phyloP scores from a whole-genome alignment of 2,113 vertebrate genomes.

The Paradoxurus hermaphroditus region DNA sequence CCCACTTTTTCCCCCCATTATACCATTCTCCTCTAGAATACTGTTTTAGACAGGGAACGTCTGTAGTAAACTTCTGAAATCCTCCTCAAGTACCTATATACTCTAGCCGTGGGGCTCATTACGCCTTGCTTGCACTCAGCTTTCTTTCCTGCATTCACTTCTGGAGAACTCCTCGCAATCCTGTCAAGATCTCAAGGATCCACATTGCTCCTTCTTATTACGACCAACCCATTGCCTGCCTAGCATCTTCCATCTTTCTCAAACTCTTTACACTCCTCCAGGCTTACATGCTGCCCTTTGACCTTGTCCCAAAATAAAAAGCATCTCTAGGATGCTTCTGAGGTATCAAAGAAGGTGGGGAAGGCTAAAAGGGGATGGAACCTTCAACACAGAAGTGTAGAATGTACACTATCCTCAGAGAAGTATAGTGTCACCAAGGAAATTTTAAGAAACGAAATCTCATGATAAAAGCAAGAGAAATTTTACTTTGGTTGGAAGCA shows the following conservation, averaged over 20 bases:
- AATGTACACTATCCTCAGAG: background rate
- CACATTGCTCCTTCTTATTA: background rate
- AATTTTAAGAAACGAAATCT: slow-evolving; percentile 15
- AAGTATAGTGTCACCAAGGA: background rate
- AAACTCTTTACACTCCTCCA: background rate
- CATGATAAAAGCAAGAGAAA: background rate
- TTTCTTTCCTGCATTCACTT: background rate
- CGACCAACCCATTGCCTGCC: background rate
- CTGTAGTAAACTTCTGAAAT: background rate
- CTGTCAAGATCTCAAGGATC: background rate
- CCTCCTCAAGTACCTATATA: background rate
- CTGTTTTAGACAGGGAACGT: background rate
- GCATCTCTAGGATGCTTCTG: background rate
- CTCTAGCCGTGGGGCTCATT: background rate
- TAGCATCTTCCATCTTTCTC: background rate
- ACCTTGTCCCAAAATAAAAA: background rate
- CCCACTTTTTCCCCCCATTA: background rate
- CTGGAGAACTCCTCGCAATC: background rate
- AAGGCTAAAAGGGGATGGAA: background rate
- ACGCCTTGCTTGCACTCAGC: background rate
- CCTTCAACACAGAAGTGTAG: background rate
- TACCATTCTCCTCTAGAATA: background rate
- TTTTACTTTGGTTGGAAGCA: background rate
- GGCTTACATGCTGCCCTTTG: background rate
- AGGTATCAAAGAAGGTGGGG: background rate